Percentiles rank a stretch among this genome's conserved stretches.
phyloP scores from a whole-genome alignment of 2,888 invertebrate species.

The Halocaridina rubra region DNA sequence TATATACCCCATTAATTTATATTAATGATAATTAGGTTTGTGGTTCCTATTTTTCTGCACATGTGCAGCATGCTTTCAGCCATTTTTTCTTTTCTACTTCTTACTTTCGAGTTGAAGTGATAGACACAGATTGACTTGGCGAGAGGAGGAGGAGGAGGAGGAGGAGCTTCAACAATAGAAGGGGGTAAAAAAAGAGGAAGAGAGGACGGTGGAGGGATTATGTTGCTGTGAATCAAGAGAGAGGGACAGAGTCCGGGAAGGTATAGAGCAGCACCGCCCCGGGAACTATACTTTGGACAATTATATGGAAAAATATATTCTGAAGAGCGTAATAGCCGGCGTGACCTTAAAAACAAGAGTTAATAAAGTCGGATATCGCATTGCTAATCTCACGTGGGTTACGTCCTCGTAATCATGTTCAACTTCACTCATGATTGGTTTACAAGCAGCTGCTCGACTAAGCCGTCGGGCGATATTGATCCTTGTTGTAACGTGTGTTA shows the following conservation, averaged over 20 bases:
- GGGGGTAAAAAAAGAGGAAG: background rate
- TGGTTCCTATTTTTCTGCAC: no score
- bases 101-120: no score
- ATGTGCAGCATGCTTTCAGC: no score
- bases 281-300: slow-evolving; percentile 19
- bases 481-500: background rate
- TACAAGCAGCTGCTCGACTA: slow-evolving; percentile 2
- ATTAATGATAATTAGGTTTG: no score
- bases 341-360: background rate
- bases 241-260: no score
- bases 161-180: background rate
- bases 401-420: background rate
- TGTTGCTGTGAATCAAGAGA: background rate
- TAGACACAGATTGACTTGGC: background rate
- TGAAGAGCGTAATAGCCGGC: background rate
- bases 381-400: background rate
- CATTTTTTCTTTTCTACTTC: no score
- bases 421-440: slow-evolving; percentile 37
- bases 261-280: background rate
- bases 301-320: slow-evolving; percentile 18
- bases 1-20: no score
- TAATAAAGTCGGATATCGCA: background rate
- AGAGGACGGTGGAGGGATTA: background rate
- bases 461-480: background rate
- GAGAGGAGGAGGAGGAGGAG: background rate